phyloP scores from a whole-genome alignment of 2,797 vertebrate genomes.

The Pangasius macronema region DNA sequence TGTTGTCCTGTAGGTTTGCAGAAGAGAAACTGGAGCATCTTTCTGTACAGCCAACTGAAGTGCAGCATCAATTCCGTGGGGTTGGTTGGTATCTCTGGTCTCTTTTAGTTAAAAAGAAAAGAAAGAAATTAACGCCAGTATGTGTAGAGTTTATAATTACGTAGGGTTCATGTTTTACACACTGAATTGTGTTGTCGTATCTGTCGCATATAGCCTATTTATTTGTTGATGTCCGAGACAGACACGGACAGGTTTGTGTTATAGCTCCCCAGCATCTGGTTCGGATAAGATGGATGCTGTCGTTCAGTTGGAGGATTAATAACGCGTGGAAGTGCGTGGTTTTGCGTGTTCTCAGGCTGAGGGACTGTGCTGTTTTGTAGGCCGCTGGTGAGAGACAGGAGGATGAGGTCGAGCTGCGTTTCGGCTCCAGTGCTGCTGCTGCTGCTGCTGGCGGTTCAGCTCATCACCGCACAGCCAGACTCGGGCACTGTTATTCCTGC shows the following conservation, averaged over 20 bases:
- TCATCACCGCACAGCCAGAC: conserved; percentile 73
- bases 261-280: not conserved
- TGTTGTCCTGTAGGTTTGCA: conserved; percentile 1
- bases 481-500: conserved; percentile 84
- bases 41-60: not conserved
- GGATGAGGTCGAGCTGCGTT: conserved; percentile 66
- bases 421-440: conserved; percentile 64
- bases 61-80: not conserved
- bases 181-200: not conserved
- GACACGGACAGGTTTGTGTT: not conserved
- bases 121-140: not conserved
- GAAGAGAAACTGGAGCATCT: conserved; percentile 11
- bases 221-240: not conserved
- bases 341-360: not conserved
- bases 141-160: not conserved
- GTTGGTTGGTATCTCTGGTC: not conserved
- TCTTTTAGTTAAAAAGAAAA: not conserved
- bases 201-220: not conserved
- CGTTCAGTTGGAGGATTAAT: not conserved
- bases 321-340: not conserved
- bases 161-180: not conserved
- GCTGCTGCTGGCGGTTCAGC: conserved; percentile 68
- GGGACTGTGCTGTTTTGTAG: conserved; percentile 29
- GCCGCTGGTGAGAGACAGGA: conserved; percentile 52
- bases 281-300: not conserved